A percentile compares a stretch with the other conserved stretches of the same genome.
These are phyloP conservation scores for Gobiocypris rarus DNA, from an alignment of 2,113 vertebrate species.

Conservation along the genomic window DNA sequence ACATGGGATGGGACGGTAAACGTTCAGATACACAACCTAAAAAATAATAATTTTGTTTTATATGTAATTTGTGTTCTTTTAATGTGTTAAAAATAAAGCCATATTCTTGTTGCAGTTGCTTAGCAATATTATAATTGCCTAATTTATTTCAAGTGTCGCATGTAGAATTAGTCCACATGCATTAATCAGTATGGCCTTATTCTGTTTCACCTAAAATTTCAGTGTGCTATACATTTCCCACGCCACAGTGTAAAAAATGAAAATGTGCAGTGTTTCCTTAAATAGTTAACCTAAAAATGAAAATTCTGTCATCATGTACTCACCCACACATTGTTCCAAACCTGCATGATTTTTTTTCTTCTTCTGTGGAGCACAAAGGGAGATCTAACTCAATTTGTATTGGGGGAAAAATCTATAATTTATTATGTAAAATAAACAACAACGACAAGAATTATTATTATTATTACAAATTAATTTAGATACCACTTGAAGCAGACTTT, in stretches of 20 bases:
- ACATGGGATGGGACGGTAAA: not conserved
- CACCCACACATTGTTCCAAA: not conserved
- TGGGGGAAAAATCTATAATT: not conserved
- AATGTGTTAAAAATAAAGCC: not conserved
- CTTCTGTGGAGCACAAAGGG: not conserved
- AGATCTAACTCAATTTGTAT: not conserved
- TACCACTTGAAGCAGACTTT: not conserved
- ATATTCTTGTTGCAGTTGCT: not conserved
- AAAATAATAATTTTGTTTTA: not conserved
- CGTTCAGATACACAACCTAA: not conserved
- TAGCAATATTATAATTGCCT: not conserved
- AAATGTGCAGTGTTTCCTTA: not conserved
- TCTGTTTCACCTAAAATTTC: not conserved
- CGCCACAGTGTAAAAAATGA: not conserved
- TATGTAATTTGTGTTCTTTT: not conserved
- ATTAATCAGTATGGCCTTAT: not conserved
- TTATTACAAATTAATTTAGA: not conserved
- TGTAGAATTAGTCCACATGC: not conserved
- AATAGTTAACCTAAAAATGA: conserved; percentile 20
- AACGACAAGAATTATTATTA: not conserved
- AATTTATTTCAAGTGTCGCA: not conserved
- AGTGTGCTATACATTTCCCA: not conserved
- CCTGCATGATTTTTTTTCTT: not conserved
- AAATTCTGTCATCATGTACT: not conserved
- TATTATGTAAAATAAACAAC: not conserved